Conservation (phyloP, 2,797 vertebrate genomes). For the Tokudaia muenninki region DNA sequence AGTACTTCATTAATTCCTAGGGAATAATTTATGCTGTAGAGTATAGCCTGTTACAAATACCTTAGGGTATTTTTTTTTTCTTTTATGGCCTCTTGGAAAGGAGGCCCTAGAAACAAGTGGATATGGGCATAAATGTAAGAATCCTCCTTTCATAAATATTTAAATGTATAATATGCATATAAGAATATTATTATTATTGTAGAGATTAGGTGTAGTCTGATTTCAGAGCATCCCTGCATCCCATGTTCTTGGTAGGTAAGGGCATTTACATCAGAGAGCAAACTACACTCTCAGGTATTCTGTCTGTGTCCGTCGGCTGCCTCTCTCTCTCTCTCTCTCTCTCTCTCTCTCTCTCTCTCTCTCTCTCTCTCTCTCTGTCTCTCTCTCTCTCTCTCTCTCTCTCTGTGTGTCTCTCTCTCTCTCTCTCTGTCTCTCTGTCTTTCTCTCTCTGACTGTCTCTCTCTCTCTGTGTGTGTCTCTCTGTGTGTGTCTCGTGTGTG, state of each 20-base stretch:
- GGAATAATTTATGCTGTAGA: constrained; percentile 55
- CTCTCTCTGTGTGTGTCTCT: not conserved
- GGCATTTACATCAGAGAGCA: not conserved
- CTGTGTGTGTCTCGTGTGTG: not conserved
- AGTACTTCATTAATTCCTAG: constrained; percentile 65
- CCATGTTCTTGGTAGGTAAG: not conserved
- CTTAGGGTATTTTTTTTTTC: not conserved
- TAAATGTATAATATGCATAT: not conserved
- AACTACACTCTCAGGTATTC: not conserved
- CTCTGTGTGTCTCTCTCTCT: no score
- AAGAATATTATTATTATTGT: not conserved
- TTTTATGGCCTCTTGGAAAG: not conserved
- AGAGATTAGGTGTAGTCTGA: not conserved
- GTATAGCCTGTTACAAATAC: constrained; percentile 33
- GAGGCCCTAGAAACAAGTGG: not conserved
- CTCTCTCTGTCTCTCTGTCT: no score
- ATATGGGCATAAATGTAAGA: not conserved
- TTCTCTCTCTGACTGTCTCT: no score
- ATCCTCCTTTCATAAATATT: constrained; percentile 30
- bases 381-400: no score
- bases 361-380: no score
- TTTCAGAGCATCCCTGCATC: not conserved
- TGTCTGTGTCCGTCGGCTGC: not conserved
- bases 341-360: no score
- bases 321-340: no score